These are phyloP conservation scores for Acrocyrtus sp. DNA, from an alignment of 2,888 invertebrate genomes.

Conservation along the genomic window DNA sequence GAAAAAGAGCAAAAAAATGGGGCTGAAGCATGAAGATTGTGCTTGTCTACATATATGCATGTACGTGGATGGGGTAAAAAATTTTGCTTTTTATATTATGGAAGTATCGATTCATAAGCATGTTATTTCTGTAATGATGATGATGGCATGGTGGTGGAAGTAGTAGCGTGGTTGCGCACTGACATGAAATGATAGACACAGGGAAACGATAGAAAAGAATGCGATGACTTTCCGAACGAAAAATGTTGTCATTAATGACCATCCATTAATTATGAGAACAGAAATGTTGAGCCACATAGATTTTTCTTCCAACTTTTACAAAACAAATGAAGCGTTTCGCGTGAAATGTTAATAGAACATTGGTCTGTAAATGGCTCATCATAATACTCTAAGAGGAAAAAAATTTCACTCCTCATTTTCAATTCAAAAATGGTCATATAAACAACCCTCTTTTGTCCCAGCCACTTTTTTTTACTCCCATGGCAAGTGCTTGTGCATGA, in stretches of 20 bases:
- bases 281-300: constrained; percentile 42
- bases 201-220: constrained; percentile 22
- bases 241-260: constrained; percentile 54
- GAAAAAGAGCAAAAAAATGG: not conserved
- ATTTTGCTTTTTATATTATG: too few species aligned
- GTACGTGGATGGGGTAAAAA: constrained; percentile 12
- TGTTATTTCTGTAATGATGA: constrained; percentile 26
- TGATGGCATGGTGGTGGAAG: not conserved
- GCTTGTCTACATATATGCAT: not conserved
- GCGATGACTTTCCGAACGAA: constrained; percentile 53
- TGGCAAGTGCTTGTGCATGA: not conserved
- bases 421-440: constrained; percentile 48
- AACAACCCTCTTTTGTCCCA: constrained; percentile 37
- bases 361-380: constrained; percentile 45
- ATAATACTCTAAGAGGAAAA: constrained; percentile 20
- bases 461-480: constrained; percentile 10
- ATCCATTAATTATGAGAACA: constrained; percentile 50
- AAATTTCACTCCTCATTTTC: constrained; percentile 43
- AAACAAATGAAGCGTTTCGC: not conserved
- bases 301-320: constrained; percentile 44
- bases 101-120: constrained; percentile 38
- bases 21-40: not conserved
- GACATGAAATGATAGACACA: constrained; percentile 40
- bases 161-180: not conserved
- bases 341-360: constrained; percentile 52